Evolutionary conservation across 2,797 vertebrate species (phyloP).

Genomic region (Tenualosa ilisha): DNA sequence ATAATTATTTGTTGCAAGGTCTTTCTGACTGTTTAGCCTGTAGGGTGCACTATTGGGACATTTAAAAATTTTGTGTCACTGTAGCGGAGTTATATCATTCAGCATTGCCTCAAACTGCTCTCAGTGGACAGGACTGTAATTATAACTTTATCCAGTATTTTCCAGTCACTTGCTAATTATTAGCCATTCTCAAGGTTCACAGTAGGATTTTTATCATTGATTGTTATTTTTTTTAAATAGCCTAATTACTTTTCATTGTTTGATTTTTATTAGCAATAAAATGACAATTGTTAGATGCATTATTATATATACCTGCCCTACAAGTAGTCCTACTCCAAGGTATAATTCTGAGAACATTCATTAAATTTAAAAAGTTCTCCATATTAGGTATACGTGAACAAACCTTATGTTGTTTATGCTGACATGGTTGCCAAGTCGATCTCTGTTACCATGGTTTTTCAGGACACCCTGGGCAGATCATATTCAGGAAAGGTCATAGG

Average conservation of each 20-base stretch:
- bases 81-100: not conserved
- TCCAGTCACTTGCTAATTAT: not conserved
- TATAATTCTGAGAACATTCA: not conserved
- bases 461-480: conserved; percentile 21
- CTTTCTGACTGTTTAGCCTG: not conserved
- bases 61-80: not conserved
- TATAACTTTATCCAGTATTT: not conserved
- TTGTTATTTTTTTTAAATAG: not conserved
- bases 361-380: not conserved
- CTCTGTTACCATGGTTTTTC: conserved; percentile 37
- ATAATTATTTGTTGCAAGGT: not conserved
- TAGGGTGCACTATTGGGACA: not conserved
- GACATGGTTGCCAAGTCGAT: not conserved
- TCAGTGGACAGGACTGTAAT: not conserved
- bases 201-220: not conserved
- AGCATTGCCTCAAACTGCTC: not conserved
- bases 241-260: not conserved
- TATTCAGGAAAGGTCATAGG: conserved; percentile 34
- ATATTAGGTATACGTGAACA: not conserved
- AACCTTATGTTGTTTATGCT: not conserved
- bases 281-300: not conserved
- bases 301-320: not conserved
- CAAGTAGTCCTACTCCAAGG: not conserved
- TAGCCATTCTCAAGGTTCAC: not conserved
- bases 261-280: not conserved